phyloP scores from a whole-genome alignment of 2,113 vertebrate genomes.

The Saiga tatarica region DNA sequence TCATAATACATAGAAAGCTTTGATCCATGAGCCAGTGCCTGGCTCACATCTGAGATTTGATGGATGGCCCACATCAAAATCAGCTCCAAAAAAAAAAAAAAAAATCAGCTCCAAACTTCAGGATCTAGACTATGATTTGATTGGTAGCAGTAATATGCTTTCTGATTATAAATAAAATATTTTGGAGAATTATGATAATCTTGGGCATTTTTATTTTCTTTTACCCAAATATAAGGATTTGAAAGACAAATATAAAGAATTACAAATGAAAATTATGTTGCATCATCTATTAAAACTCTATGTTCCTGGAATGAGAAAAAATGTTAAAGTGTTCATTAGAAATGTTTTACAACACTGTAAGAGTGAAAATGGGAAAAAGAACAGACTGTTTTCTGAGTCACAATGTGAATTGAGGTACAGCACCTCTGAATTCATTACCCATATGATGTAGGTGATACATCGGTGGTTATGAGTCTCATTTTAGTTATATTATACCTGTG shows the following conservation, averaged over 20 bases:
- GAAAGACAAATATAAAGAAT: conserved; percentile 8
- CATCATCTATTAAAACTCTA: conserved; percentile 19
- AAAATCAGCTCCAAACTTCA: background rate
- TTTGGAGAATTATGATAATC: conserved; percentile 9
- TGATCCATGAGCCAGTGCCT: background rate
- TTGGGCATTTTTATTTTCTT: background rate
- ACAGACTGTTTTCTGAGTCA: conserved; percentile 21
- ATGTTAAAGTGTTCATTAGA: conserved; percentile 39
- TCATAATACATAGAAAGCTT: background rate
- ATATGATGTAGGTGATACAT: background rate
- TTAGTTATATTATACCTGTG: conserved; percentile 33
- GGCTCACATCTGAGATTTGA: background rate
- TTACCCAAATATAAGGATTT: conserved; percentile 25
- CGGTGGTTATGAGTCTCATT: background rate
- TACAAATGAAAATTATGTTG: conserved; percentile 35
- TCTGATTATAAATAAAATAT: background rate
- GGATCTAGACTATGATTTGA: background rate
- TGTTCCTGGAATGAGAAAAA: conserved; percentile 29
- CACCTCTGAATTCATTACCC: conserved; percentile 42
- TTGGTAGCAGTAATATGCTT: background rate
- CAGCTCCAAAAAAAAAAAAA: conserved; percentile 11
- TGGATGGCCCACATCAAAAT: background rate
- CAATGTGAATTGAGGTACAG: background rate
- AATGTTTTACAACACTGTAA: conserved; percentile 49
- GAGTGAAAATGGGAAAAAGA: conserved; percentile 46